Evolutionary conservation across 2,113 vertebrate species (phyloP), one percentile per base, ranked within the genome.

Genomic region (Jacana jacana): DNA sequence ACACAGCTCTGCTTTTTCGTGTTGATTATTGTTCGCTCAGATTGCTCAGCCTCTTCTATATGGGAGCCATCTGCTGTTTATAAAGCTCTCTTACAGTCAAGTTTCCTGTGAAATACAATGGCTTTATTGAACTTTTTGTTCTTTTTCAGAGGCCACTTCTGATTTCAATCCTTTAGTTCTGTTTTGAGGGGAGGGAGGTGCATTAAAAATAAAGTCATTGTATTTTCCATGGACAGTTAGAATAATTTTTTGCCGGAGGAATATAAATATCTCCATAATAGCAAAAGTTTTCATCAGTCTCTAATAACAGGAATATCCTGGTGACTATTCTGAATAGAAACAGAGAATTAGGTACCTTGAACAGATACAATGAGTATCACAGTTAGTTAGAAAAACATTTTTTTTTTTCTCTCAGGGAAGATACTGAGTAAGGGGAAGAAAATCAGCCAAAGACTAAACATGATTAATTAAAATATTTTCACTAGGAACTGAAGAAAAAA

Each of bases 11-110:
- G 73, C 77, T 97, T 91, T 94, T 96, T 94, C 88, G 24, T 30
- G 92, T 95, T 97, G 95, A 94, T 95, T 97, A 97, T 88, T 97
- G 92, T 96, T 96, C 96, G 94, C 93, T 86, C 57, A 84, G 88
- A 96, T 96, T 96, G 89, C 91, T 98, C 94, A 97, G 96, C 82
- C 95, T 97, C 91, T 97, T 97, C 93, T 96, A 94, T 89, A 93
- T 97, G 93, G 94, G 97, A 98, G 94, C 97, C 97, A 98, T 98
- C 97, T 98, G 97, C 96, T 98, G 94, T 97, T 97, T 98, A 96
- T 96, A 96, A 97, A 93, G 48, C 79, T 92, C 94, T 94, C 95
- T 97, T 97, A 97, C 95, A 90, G 93, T 95, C 94, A 92, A 64
- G 78, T 97, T 97, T 93, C 89, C 89, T 93, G 92, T 96, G 97